Conservation (phyloP, 2,113 vertebrate genomes). For the Scalopus aquaticus region DNA sequence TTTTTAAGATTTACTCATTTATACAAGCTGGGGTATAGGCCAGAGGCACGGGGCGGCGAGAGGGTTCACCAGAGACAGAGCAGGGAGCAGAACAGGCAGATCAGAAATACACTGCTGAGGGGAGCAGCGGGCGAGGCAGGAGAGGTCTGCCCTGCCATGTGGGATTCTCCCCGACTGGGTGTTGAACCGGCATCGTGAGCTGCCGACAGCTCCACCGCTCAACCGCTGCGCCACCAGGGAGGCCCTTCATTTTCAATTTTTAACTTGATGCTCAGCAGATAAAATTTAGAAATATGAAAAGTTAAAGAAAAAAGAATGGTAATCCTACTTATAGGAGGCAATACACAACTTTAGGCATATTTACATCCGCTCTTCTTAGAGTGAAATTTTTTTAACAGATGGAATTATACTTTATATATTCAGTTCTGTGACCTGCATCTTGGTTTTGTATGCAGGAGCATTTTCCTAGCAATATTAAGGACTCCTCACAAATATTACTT, state of each 20-base stretch:
- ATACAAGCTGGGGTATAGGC: too few species aligned
- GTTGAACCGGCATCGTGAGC: too few species aligned
- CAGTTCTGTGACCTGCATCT: background rate
- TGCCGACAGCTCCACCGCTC: too few species aligned
- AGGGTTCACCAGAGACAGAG: too few species aligned
- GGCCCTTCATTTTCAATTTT: background rate
- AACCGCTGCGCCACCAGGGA: background rate
- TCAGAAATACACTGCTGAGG: too few species aligned
- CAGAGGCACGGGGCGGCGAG: too few species aligned
- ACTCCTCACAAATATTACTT: background rate
- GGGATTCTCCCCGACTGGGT: too few species aligned
- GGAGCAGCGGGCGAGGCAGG: too few species aligned
- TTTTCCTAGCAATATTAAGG: conserved; percentile 19
- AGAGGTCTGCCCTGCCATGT: too few species aligned
- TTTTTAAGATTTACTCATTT: too few species aligned
- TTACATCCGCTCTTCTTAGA: background rate
- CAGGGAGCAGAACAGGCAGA: too few species aligned
- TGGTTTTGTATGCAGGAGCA: background rate
- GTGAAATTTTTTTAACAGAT: background rate
- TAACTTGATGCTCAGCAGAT: background rate
- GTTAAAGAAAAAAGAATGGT: background rate
- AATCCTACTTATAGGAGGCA: background rate
- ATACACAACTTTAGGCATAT: background rate
- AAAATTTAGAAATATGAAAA: conserved; percentile 20
- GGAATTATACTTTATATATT: background rate